Evolutionary conservation across 1,140 invertebrate species (phyloP), one percentile per base, ranked within the genome.

Genomic region (Globodera ellingtonae): DNA sequence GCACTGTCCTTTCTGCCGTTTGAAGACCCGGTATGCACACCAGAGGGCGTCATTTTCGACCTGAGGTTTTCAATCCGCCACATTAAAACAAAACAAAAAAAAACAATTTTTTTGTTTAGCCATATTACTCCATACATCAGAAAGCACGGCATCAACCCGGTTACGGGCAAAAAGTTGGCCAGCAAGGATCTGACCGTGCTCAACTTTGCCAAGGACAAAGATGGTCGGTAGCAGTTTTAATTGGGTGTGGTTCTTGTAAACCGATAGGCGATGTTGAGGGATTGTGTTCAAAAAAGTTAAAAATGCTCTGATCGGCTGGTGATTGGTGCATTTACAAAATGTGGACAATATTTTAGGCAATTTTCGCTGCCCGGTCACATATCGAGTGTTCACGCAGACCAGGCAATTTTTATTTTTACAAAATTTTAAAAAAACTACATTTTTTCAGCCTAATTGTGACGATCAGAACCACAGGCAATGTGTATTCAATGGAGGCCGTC

Each of bases 311-410:
- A n/a, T n/a, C n/a, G n/a, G n/a, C n/a, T 24, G 24, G 1, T 24
- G 24, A 24, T 24, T 24, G n/a, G 84, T 83, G 85, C 87, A 69
- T 76, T 78, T 85, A 66, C 74, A 44, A 9, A 44, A 21, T 73
- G 71, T 56, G 78, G 52, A 75, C 75, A 24, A 24, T 24, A 24
- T 79, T 87, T 24, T 80, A 91, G 90, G 86, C 9, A 91, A 94
- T 85, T 96, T 94, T 89, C 95, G 97, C 85, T 99, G 97, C 87
- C 97, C 97, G 9, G 95, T 98, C 7, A 91, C 98, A 62, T 98
- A 94, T 88, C 98, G 97, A 91, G 91, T 93, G 0, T 97, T 99
- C 85, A 96, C 94, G n/a, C 95, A 96, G 87, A 94, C 75, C n/a
- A 77, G 56, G 56, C 56, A 10, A 59, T 59, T 59, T 59, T 59